A percentile compares a stretch with the other conserved stretches of the same genome.
Evolutionary conservation across 2,797 vertebrate genomes (phyloP).

Genomic region (Odontamblyopus rebecca): DNA sequence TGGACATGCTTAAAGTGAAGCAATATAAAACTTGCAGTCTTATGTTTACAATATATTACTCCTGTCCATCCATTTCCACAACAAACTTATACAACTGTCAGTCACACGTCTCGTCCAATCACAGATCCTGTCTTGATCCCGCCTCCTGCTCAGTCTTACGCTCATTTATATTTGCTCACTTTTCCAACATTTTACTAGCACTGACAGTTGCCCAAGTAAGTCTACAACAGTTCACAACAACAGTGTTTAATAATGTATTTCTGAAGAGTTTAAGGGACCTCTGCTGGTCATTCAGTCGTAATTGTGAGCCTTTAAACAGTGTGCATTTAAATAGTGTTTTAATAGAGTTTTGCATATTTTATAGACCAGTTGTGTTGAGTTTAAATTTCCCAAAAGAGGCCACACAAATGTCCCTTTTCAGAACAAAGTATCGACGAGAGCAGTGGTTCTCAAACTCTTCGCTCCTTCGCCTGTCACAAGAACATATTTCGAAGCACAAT

Average conservation of each 20-base stretch:
- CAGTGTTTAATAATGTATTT: neutral
- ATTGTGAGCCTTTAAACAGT: neutral
- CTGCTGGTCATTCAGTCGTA: too few species aligned
- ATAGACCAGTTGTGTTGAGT: neutral
- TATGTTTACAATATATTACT: neutral
- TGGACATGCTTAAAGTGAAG: neutral
- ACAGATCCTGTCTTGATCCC: neutral
- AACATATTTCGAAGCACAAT: too few species aligned
- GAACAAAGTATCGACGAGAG: constrained; percentile 48
- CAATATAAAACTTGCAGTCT: neutral
- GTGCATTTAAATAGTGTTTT: neutral
- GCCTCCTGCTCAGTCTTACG: neutral
- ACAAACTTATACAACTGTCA: neutral
- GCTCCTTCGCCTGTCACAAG: too few species aligned
- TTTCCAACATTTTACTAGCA: neutral
- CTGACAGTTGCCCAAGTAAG: neutral
- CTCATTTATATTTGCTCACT: neutral
- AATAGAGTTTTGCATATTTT: constrained; percentile 2
- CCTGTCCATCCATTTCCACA: neutral
- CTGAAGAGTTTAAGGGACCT: too few species aligned
- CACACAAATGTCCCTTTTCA: constrained; percentile 57
- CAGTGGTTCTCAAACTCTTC: too few species aligned
- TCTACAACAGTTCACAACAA: neutral
- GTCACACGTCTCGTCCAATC: neutral
- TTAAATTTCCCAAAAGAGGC: constrained; percentile 27